These are phyloP conservation scores for Rhynchophorus ferrugineus DNA, from an alignment of 1,140 invertebrate species.

Conservation along the genomic window DNA sequence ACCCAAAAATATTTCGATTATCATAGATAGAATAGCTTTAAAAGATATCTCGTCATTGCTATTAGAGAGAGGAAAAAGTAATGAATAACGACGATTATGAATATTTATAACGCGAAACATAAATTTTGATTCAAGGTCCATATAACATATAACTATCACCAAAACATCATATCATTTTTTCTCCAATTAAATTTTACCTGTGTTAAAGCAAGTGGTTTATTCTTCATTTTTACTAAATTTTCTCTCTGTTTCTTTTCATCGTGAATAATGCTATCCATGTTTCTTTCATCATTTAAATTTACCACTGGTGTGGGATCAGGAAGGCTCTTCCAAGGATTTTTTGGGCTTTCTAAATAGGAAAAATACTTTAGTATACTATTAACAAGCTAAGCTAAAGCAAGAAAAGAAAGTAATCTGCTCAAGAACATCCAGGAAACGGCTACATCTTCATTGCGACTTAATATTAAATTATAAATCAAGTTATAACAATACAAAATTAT, in stretches of 20 bases:
- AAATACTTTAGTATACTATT: background rate
- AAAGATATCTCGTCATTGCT: no score
- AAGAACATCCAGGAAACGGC: no score
- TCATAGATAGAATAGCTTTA: no score
- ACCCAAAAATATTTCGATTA: no score
- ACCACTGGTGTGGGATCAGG: conserved; percentile 21
- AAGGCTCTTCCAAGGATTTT: conserved; percentile 39
- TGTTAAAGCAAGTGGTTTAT: conserved; percentile 55
- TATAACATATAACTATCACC: no score
- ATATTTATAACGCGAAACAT: no score
- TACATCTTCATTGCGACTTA: no score
- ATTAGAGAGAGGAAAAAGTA: no score
- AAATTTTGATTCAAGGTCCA: no score
- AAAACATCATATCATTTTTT: no score
- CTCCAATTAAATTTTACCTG: conserved; percentile 51
- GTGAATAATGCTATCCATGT: conserved; percentile 50
- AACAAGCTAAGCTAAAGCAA: background rate
- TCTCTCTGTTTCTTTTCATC: conserved; percentile 54
- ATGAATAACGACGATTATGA: no score
- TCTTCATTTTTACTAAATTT: conserved; percentile 51
- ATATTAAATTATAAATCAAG: no score
- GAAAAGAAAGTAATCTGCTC: conserved; percentile 4
- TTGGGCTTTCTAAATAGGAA: conserved; percentile 32
- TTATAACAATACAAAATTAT: background rate
- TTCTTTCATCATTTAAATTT: conserved; percentile 27